Base-by-base conservation (phyloP, 2,888 invertebrate genomes). In the Ophraella communa region DNA sequence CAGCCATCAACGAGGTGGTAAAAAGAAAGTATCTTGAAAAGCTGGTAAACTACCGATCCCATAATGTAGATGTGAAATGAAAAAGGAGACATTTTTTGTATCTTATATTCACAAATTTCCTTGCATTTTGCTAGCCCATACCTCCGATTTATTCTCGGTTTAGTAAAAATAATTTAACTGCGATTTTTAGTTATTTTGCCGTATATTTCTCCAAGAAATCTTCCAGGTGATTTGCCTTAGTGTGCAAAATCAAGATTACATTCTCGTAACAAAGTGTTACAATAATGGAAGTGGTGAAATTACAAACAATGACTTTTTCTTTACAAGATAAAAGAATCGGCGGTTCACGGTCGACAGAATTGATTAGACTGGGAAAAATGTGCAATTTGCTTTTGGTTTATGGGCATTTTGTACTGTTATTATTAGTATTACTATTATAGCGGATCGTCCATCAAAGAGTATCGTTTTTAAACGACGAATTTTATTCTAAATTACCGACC, bases 341-440 rank as follows among this genome's bases (percentile, higher is more conserved):
- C 49, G 18, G 35, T 66, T 64, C 64, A 67, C 64, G 64, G 64
- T 61, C 24, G 44, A 45, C 55, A 59, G 64, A 61, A 61, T 64
- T 47, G 45, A 49, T 58, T 21, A 62, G 24, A 23, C 21, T 49
- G 23, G 66, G 55, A 59, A 62, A 67, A 67, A 67, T 55, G 45
- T 64, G 54, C 64, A 67, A 67, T 67, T 67, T 62, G 55, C 57
- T 51, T 23, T 49, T 49, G 23, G 21, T 49, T 11, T 23, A 49
- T 24, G 20, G 20, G 51, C 51, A 53, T 62, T 67, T 64, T 59
- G 62, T 61, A 61, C 52, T 57, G 51, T 62, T 60, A 57, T 64
- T 64, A 66, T 44, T 54, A 20, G 27, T 33, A 57, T 59, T 67
- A 62, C n/a, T n/a, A n/a, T n/a, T n/a, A 58, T 51, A 62, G 59